Base-by-base conservation (phyloP, 2,797 vertebrate genomes). In the Hyperoplus lanceolatus region DNA sequence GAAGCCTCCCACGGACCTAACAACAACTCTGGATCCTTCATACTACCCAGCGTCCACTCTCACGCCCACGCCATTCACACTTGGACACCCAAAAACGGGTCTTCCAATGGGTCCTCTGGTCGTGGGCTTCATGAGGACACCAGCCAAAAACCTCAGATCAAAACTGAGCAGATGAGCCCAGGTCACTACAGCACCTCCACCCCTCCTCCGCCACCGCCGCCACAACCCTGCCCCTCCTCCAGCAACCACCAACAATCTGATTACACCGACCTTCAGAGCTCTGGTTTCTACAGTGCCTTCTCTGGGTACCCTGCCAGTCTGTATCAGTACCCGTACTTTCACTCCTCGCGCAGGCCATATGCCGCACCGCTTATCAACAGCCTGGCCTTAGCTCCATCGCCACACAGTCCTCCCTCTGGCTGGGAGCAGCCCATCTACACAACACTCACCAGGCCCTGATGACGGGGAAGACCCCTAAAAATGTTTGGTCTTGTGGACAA, bases 391-490 rank as follows among this genome's bases (percentile, higher is more conserved):
- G 87, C 81, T 1, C 96, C 96, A 0, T 94, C 97, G 0, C 90
- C 96, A 0, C 96, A 96, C 92, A 97, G 96, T 89, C 96, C 97
- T 56, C 88, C 93, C 0, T 86, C 96, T 45, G 95, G 92, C 90
- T 98, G 97, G 97, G 96, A 98, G 73, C 97, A 97, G 82, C 97
- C 97, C 0, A 94, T 96, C 83, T 97, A 97, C 77, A 96, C 97
- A 3, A 96, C 96, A 3, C 94, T 98, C 83, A 95, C 92, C 55
- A 94, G 96, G 85, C 97, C 97, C 74, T 97, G 67, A 90, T 62
- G 53, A 57, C 48, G 8, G 57, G 15, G 4, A 77, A 21, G 12
- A 1, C 10, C 63, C 5, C 8, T 3, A 15, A 54, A 59, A 61
- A 43, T 3, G 46, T 18, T 0, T 45, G 18, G n/a, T 11, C 21